Conservation (phyloP, 2,888 invertebrate species). For the Napeogenes sylphis region DNA sequence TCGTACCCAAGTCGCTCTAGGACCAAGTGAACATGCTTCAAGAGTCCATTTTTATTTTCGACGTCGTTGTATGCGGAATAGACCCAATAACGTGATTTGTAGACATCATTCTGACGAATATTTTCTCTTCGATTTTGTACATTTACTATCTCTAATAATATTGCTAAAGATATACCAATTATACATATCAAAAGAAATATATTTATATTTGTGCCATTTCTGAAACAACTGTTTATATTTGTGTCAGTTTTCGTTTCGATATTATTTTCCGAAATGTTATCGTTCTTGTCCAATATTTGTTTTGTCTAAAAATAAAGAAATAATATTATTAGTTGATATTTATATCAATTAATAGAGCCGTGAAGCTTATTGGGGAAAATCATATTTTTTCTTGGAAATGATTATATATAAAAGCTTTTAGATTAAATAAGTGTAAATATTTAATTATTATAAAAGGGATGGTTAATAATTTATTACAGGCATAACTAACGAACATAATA, state of each 20-base stretch:
- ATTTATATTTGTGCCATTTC: conserved; percentile 42
- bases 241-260: conserved; percentile 31
- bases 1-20: conserved; percentile 86
- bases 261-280: conserved; percentile 23
- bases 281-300: conserved; percentile 26
- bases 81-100: conserved; percentile 73
- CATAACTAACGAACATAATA: too few species aligned
- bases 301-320: conserved; percentile 31
- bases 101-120: conserved; percentile 32
- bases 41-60: conserved; percentile 79
- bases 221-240: conserved; percentile 27
- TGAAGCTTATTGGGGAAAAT: too few species aligned
- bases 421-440: too few species aligned
- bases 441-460: too few species aligned
- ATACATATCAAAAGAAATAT: conserved; percentile 58
- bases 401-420: too few species aligned
- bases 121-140: conserved; percentile 43
- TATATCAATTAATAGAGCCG: not conserved
- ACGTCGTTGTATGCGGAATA: conserved; percentile 76
- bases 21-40: conserved; percentile 89
- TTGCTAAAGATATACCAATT: conserved; percentile 54
- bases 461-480: too few species aligned
- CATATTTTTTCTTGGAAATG: too few species aligned
- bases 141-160: conserved; percentile 54
- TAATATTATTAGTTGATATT: conserved; percentile 9